Conservation (phyloP, 2,797 vertebrate genomes). For the Tragopan temminckii region DNA sequence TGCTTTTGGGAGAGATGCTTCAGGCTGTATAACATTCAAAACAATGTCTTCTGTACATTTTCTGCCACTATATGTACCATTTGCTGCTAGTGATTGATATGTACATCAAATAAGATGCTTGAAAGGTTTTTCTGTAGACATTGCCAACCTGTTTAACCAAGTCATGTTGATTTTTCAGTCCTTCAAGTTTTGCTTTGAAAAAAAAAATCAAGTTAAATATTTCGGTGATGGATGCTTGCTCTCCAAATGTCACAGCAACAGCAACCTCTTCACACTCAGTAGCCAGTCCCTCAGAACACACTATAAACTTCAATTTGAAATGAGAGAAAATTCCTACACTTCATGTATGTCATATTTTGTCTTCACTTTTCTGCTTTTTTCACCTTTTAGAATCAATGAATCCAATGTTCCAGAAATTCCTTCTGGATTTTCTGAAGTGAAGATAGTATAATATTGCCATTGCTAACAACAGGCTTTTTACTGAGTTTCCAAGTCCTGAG, state of each 20-base stretch:
- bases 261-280: neutral
- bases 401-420: neutral
- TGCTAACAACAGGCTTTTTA: neutral
- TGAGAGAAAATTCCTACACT: neutral
- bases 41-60: neutral
- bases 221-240: neutral
- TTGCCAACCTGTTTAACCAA: conserved; percentile 26
- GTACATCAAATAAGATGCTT: neutral
- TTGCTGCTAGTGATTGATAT: neutral
- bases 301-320: neutral
- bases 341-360: neutral
- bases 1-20: neutral
- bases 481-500: neutral
- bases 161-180: conserved; percentile 31
- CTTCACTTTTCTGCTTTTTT: neutral
- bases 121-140: conserved; percentile 7
- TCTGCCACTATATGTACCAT: neutral
- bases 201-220: neutral
- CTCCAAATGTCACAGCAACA: conserved; percentile 28
- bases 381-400: neutral
- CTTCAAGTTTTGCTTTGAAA: neutral
- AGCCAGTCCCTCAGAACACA: neutral
- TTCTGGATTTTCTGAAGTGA: neutral
- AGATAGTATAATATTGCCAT: neutral
- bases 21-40: neutral